A percentile compares a stretch with the other conserved stretches of the same genome.
Evolutionary conservation across 1,140 invertebrate genomes (phyloP).

Genomic region (Melanaphis sacchari): DNA sequence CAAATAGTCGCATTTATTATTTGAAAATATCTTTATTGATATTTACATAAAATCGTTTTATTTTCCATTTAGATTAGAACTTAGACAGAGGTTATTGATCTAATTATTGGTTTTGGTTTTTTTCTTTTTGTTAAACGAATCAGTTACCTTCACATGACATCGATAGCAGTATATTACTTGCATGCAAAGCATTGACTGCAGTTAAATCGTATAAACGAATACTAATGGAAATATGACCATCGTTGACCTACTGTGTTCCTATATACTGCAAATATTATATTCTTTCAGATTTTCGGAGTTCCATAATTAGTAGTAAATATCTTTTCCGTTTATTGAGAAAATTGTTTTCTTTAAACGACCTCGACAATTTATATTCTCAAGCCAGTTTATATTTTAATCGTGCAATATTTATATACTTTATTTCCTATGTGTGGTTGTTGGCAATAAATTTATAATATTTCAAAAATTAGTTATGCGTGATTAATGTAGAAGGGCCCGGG

Average conservation of each 20-base stretch:
- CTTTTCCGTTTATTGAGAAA: background rate
- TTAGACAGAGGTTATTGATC: background rate
- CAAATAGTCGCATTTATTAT: conserved; percentile 19
- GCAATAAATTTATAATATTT: conserved; percentile 9
- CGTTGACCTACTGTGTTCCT: background rate
- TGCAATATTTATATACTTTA: background rate
- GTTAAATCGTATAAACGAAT: background rate
- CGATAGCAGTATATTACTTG: background rate
- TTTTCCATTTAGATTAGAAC: conserved; percentile 41
- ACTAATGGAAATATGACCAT: background rate
- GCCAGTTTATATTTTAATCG: background rate
- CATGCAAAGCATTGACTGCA: background rate
- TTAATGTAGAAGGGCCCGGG: background rate
- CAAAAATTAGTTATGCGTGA: conserved; percentile 8
- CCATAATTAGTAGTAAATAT: background rate
- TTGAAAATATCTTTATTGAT: conserved; percentile 16
- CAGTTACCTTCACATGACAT: background rate
- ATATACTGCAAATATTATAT: background rate
- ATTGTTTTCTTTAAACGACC: background rate
- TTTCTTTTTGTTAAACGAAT: background rate
- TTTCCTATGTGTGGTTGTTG: background rate
- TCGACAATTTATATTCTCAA: background rate
- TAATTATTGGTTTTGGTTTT: background rate
- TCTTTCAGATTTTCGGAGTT: background rate
- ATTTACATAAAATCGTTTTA: conserved; percentile 30